Evolutionary conservation across 2,888 invertebrate species (phyloP).

Genomic region (Pachycephus smyrnensis): DNA sequence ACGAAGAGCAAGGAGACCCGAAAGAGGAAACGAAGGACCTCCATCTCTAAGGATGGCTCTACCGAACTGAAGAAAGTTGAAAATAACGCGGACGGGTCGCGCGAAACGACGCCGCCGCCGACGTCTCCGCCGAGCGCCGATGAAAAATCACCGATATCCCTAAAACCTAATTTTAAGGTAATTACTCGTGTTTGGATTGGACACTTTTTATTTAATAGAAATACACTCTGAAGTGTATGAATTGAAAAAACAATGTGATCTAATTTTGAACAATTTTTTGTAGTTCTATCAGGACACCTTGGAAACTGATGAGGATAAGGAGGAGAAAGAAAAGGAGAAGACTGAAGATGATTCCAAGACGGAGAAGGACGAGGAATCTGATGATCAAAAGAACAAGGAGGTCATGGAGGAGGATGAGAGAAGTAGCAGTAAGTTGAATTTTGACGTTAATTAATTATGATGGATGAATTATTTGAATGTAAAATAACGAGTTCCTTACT

Average conservation of each 20-base stretch:
- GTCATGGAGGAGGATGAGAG: slow-evolving; percentile 48
- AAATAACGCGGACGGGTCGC: slow-evolving; percentile 52
- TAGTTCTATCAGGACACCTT: slow-evolving; percentile 93
- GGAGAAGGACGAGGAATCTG: slow-evolving; percentile 23
- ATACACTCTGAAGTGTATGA: neutral
- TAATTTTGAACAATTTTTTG: slow-evolving; percentile 29
- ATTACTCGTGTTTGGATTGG: slow-evolving; percentile 2
- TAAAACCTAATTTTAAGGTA: slow-evolving; percentile 69
- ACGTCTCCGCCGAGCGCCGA: slow-evolving; percentile 54
- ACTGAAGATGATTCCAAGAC: slow-evolving; percentile 32
- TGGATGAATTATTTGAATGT: slow-evolving; percentile 21
- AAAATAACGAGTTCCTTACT: neutral
- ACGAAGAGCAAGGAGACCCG: slow-evolving; percentile 79
- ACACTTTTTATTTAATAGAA: neutral
- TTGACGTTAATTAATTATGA: neutral
- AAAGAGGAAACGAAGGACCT: slow-evolving; percentile 82
- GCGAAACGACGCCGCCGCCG: slow-evolving; percentile 65
- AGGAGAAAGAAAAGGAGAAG: slow-evolving; percentile 61
- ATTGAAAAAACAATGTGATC: neutral
- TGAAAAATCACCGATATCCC: slow-evolving; percentile 62
- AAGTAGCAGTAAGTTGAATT: slow-evolving; percentile 46
- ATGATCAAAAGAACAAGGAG: slow-evolving; percentile 55
- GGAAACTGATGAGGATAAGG: slow-evolving; percentile 76
- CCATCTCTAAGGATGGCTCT: slow-evolving; percentile 76
- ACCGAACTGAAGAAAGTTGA: slow-evolving; percentile 71